These are phyloP conservation scores for Heliangelus exortis DNA, from an alignment of 2,797 vertebrate species.

Conservation along the genomic window DNA sequence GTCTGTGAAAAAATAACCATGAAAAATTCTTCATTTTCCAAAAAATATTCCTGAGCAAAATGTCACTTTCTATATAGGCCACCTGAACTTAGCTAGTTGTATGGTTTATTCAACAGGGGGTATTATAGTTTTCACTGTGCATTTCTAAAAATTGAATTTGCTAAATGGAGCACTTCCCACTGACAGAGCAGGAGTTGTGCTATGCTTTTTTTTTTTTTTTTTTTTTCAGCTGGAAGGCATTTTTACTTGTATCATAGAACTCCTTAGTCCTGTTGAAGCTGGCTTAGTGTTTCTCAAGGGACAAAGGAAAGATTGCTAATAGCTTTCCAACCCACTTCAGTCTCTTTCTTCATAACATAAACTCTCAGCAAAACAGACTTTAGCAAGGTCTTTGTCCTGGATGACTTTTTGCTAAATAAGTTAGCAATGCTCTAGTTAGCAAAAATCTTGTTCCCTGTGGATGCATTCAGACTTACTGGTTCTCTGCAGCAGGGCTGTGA, in stretches of 20 bases:
- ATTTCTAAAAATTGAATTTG: constrained; percentile 36
- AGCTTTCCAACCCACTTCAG: constrained; percentile 31
- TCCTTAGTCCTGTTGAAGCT: constrained; percentile 31
- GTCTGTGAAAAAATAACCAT: constrained; percentile 1
- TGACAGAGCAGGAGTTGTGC: neutral
- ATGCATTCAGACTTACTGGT: neutral
- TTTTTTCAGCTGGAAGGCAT: constrained; percentile 22
- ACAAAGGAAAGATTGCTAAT: neutral
- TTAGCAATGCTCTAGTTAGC: constrained; percentile 55
- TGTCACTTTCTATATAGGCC: neutral
- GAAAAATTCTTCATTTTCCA: constrained; percentile 5
- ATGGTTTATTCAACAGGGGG: neutral
- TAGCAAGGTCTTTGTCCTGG: constrained; percentile 50
- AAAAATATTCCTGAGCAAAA: neutral
- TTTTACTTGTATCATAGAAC: neutral
- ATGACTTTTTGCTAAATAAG: constrained; percentile 59
- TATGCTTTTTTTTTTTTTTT: neutral
- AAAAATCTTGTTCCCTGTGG: neutral
- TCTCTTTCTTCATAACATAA: neutral
- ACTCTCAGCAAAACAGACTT: neutral
- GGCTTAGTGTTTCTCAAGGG: constrained; percentile 53
- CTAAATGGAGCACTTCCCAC: constrained; percentile 49
- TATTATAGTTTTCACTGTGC: neutral
- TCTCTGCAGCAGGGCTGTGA: neutral
- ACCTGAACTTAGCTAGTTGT: neutral